These are phyloP conservation scores for Tetragnatha montana DNA, from an alignment of 2,888 invertebrate genomes.

Conservation along the genomic window DNA sequence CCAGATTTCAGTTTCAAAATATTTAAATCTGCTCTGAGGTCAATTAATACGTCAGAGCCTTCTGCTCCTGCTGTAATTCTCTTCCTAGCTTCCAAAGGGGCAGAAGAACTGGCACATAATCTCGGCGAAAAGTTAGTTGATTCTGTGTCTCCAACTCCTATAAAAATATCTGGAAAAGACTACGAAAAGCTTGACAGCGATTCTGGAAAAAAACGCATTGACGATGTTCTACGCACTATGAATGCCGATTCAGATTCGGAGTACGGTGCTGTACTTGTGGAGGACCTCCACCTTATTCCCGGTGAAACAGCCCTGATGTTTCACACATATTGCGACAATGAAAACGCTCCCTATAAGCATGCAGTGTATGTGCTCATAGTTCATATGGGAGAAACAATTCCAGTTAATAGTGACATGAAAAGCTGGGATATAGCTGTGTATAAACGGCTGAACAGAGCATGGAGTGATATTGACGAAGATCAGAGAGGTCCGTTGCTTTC, in stretches of 20 bases:
- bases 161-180: background rate
- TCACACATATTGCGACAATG: constrained; percentile 55
- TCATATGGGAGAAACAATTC: background rate
- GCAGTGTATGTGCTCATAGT: constrained; percentile 45
- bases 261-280: constrained; percentile 27
- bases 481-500: constrained; percentile 25
- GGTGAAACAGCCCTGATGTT: constrained; percentile 48
- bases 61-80: constrained; percentile 43
- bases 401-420: background rate
- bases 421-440: constrained; percentile 11
- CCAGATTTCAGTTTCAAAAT: constrained; percentile 7
- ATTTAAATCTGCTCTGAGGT: constrained; percentile 6
- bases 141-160: background rate
- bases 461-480: constrained; percentile 24
- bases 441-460: constrained; percentile 5
- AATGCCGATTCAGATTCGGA: background rate
- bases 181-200: background rate
- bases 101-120: background rate
- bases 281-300: constrained; percentile 37
- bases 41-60: background rate
- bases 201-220: constrained; percentile 18
- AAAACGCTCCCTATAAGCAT: constrained; percentile 49
- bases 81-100: constrained; percentile 27
- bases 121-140: constrained; percentile 11
- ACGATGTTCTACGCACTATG: background rate